phyloP scores from a whole-genome alignment of 1,140 invertebrate species.

The Zaprionus nigranus region DNA sequence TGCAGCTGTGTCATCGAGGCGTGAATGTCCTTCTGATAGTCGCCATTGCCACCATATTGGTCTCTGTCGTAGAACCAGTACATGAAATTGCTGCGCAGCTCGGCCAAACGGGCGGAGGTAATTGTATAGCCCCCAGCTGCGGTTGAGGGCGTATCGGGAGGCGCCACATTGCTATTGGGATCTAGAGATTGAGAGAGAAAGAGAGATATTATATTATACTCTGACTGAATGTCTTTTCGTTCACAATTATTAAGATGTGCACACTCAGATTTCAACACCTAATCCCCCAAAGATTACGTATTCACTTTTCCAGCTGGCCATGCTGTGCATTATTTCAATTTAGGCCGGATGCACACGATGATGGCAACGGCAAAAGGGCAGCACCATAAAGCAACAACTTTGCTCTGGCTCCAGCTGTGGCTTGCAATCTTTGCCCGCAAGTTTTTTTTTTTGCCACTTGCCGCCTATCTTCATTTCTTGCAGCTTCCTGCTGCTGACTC shows the following conservation, averaged over 20 bases:
- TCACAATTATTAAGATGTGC: slow-evolving; percentile 48
- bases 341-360: slow-evolving; percentile 34
- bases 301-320: slow-evolving; percentile 57
- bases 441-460: neutral
- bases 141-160: slow-evolving; percentile 81
- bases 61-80: slow-evolving; percentile 95
- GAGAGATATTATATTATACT: neutral
- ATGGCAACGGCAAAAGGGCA: neutral
- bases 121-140: slow-evolving; percentile 87
- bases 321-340: slow-evolving; percentile 39
- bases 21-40: slow-evolving; percentile 93
- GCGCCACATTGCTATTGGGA: slow-evolving; percentile 85
- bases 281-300: slow-evolving; percentile 75
- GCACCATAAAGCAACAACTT: slow-evolving; percentile 44
- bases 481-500: slow-evolving; percentile 49
- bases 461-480: slow-evolving; percentile 25
- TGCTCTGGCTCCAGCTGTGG: slow-evolving; percentile 15
- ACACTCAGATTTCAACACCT: slow-evolving; percentile 54
- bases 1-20: slow-evolving; percentile 92
- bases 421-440: slow-evolving; percentile 28
- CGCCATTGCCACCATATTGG: slow-evolving; percentile 89
- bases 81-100: slow-evolving; percentile 90
- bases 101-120: slow-evolving; percentile 87
- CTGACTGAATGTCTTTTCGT: neutral
- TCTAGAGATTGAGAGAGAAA: slow-evolving; percentile 45